Percentiles rank a stretch among this genome's conserved stretches.
Conservation (phyloP, 2,113 vertebrate species). For the Romanogobio albipinnatus region DNA sequence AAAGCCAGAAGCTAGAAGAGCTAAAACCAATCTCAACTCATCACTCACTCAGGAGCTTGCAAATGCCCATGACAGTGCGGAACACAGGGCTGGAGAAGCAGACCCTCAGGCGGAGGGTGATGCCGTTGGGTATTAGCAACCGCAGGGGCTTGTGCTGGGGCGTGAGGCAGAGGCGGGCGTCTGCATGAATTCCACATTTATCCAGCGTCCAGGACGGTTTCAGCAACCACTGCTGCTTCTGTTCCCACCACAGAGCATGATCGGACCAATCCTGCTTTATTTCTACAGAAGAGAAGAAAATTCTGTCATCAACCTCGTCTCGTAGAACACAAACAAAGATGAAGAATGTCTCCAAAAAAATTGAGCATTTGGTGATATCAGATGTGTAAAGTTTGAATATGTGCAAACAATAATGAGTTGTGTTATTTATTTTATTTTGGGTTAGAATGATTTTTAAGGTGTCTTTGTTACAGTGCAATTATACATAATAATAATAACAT, state of each 20-base stretch:
- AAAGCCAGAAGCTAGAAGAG: neutral
- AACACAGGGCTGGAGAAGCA: slow-evolving; percentile 79
- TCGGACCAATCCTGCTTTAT: slow-evolving; percentile 81
- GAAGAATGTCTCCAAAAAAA: neutral
- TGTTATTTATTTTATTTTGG: neutral
- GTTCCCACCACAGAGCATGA: slow-evolving; percentile 83
- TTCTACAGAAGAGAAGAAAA: slow-evolving; percentile 55
- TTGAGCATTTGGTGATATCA: neutral
- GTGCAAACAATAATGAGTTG: neutral
- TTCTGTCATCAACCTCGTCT: neutral
- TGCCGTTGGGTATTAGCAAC: slow-evolving; percentile 73
- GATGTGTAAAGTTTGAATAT: neutral
- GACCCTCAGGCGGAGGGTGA: slow-evolving; percentile 62
- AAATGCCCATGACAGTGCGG: slow-evolving; percentile 71
- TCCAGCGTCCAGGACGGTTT: slow-evolving; percentile 80
- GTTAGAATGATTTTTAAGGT: too few species aligned
- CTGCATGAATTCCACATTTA: slow-evolving; percentile 78
- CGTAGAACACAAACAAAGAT: neutral
- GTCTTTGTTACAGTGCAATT: too few species aligned
- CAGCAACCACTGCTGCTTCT: slow-evolving; percentile 79
- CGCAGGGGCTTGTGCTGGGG: slow-evolving; percentile 75
- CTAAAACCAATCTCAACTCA: neutral
- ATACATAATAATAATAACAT: too few species aligned
- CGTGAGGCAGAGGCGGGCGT: slow-evolving; percentile 74
- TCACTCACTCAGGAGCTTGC: slow-evolving; percentile 70